Evolutionary conservation across 2,888 invertebrate species (phyloP).

Genomic region (Plagodis dolabraria): DNA sequence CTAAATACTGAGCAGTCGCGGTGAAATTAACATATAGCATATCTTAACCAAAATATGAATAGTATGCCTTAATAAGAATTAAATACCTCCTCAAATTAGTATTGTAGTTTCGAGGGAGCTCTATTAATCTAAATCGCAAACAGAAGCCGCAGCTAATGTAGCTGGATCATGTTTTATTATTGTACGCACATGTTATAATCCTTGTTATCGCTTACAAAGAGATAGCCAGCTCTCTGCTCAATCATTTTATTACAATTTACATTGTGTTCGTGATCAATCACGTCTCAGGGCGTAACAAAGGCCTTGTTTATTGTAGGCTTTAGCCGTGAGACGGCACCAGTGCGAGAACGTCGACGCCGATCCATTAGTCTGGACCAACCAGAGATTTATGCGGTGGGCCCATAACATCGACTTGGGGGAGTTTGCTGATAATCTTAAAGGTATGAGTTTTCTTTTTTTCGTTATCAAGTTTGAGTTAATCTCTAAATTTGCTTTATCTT

Average conservation of each 20-base stretch:
- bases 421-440: conserved; percentile 96
- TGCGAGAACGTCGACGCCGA: conserved; percentile 95
- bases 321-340: conserved; percentile 94
- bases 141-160: no score
- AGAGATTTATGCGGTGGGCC: conserved; percentile 97
- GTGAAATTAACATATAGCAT: no score
- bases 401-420: conserved; percentile 96
- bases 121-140: no score
- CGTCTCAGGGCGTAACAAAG: conserved; percentile 39
- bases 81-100: no score
- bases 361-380: conserved; percentile 98
- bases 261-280: conserved; percentile 47
- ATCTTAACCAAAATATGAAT: no score
- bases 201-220: conserved; percentile 14
- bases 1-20: no score
- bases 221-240: conserved; percentile 6
- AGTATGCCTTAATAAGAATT: no score
- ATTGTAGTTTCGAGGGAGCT: no score
- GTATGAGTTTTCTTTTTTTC: conserved; percentile 68
- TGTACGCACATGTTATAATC: neutral
- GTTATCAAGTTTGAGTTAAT: conserved; percentile 3
- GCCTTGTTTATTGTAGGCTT: conserved; percentile 84
- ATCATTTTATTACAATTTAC: conserved; percentile 51
- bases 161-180: no score
- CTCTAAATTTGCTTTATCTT: no score